A percentile compares a stretch with the other conserved stretches of the same genome.
phyloP scores from a whole-genome alignment of 1,140 invertebrate species.

The Musca vetustissima region DNA sequence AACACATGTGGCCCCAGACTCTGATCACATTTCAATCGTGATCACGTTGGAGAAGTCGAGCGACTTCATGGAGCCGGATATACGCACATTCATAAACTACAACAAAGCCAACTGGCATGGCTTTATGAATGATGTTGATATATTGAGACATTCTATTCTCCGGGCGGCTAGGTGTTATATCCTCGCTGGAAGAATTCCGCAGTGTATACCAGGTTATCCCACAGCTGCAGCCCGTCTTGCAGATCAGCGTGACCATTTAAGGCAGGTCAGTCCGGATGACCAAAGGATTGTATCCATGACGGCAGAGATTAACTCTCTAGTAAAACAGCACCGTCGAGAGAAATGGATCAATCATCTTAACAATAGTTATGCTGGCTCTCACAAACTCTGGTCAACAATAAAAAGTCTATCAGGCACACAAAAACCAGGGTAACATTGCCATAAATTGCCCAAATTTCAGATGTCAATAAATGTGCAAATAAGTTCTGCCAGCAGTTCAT shows the following conservation, averaged over 20 bases:
- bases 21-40: not conserved
- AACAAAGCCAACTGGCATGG: slow-evolving; percentile 6
- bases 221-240: not conserved
- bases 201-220: too few species aligned
- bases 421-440: not conserved
- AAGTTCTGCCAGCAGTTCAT: too few species aligned
- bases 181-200: not conserved
- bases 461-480: not conserved
- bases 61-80: not conserved
- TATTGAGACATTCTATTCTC: not conserved
- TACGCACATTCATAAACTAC: not conserved
- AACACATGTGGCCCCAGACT: not conserved
- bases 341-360: not conserved
- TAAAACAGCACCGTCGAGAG: not conserved
- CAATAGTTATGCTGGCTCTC: not conserved
- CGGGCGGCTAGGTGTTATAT: not conserved
- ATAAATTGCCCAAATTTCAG: not conserved
- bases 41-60: not conserved
- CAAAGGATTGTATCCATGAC: not conserved
- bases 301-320: not conserved
- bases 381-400: not conserved
- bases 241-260: not conserved
- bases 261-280: not conserved
- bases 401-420: not conserved
- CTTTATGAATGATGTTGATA: not conserved